A percentile compares a stretch with the other conserved stretches of the same genome.
Evolutionary conservation across 1,140 invertebrate genomes (phyloP).

Genomic region (Drosophila bocki): DNA sequence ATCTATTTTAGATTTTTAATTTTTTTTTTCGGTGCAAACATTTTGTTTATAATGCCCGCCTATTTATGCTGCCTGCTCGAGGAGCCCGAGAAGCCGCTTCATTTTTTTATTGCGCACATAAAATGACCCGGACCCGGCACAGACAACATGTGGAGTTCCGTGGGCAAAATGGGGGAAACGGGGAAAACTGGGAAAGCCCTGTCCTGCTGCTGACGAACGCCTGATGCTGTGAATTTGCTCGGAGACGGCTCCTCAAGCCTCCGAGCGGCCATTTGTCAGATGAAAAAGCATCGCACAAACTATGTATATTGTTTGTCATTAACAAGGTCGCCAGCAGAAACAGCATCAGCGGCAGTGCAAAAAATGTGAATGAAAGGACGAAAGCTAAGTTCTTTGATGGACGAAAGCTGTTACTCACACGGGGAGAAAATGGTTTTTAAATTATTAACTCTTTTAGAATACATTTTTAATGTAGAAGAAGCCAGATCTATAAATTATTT

Average conservation of each 20-base stretch:
- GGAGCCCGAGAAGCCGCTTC: conserved; percentile 28
- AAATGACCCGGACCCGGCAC: conserved; percentile 21
- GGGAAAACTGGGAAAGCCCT: background rate
- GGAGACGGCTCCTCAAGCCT: conserved; percentile 41
- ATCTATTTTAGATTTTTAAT: background rate
- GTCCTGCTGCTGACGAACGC: conserved; percentile 36
- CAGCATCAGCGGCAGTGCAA: conserved; percentile 19
- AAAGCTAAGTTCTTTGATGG: conserved; percentile 75
- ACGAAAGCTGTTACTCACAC: conserved; percentile 59
- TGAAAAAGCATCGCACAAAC: conserved; percentile 70
- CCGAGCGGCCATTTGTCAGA: conserved; percentile 61
- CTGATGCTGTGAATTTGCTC: conserved; percentile 68
- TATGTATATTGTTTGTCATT: conserved; percentile 82
- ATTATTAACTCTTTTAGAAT: background rate
- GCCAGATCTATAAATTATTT: background rate
- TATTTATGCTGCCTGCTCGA: conserved; percentile 51
- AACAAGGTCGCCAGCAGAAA: conserved; percentile 63
- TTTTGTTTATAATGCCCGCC: conserved; percentile 66
- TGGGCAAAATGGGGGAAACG: background rate
- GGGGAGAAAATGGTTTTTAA: background rate
- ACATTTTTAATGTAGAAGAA: background rate
- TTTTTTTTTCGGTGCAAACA: conserved; percentile 26
- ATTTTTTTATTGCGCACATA: conserved; percentile 48
- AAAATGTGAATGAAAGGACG: conserved; percentile 31
- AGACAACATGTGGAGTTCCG: conserved; percentile 25